Evolutionary conservation across 2,888 invertebrate genomes (phyloP), one percentile per base, ranked within the genome.

Genomic region (Busseola fusca): DNA sequence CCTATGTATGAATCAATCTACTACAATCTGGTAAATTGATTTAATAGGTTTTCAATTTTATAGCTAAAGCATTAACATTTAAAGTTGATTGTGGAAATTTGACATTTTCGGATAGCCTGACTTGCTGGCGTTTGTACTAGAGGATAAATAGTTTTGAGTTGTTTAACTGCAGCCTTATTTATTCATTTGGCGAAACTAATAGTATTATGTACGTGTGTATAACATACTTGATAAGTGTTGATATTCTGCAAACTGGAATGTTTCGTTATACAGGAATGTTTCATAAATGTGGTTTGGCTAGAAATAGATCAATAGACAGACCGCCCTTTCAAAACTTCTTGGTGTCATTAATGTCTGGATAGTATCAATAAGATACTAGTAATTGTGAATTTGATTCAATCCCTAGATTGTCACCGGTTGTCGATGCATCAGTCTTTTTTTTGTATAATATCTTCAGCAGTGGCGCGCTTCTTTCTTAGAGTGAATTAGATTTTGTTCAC

Each of bases 111-210:
- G n/a, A n/a, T 34, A 34, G 7, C 34, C 7, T 34, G 34, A 34
- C n/a, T n/a, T n/a, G 34, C 34, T 34, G n/a, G 34, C 34, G 34
- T 34, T 7, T 52, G 30, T 67, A 45, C 16, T 25, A 52, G 50
- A 34, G 21, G 25, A 1, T 21, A 21, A 52, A 59, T 7, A 5
- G 37, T 54, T 25, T 52, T 25, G 14, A 42, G 3, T 45, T 18
- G 6, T 30, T 30, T 59, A 25, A 45, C 68, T 59, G 30, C 59
- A 76, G 45, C 76, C 37, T 73, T 77, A 74, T 52, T 64, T 80
- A 76, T 64, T 60, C 62, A 73, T 73, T 48, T 56, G 56, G 64
- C 69, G 78, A 78, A 78, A 71, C 78, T 67, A 75, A 83, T 69
- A 74, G 45, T 62, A 80, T 75, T 83, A 75, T 72, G 30, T 68